Percentiles rank a stretch among this genome's conserved stretches.
Conservation (phyloP, 2,888 invertebrate species). For the Epirrita christyi region DNA sequence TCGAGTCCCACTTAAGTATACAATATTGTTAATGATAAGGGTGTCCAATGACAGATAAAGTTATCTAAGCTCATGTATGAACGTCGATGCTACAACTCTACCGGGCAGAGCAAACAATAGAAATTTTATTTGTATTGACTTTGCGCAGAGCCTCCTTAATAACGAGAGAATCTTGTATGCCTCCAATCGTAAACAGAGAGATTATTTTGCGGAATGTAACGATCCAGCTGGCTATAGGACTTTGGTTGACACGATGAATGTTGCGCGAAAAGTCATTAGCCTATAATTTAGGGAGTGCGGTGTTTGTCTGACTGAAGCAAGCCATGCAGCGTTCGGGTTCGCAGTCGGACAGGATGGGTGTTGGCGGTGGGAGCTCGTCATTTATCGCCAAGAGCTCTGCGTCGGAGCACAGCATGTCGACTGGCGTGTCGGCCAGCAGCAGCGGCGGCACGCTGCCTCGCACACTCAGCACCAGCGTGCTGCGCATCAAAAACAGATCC, state of each 20-base stretch:
- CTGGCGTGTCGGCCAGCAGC: constrained; percentile 76
- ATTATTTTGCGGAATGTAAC: constrained; percentile 40
- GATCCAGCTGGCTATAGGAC: constrained; percentile 29
- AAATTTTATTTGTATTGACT: constrained; percentile 50
- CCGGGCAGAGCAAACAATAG: constrained; percentile 39
- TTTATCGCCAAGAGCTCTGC: constrained; percentile 78
- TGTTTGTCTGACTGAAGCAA: constrained; percentile 24
- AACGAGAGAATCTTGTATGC: constrained; percentile 44
- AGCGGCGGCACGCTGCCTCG: constrained; percentile 85
- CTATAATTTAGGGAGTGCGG: constrained; percentile 4
- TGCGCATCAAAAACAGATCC: constrained; percentile 90
- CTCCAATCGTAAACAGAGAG: constrained; percentile 40
- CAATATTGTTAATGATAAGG: constrained; percentile 61
- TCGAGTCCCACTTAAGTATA: constrained; percentile 52
- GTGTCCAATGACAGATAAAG: constrained; percentile 59
- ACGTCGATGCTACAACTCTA: constrained; percentile 45
- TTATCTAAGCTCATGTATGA: constrained; percentile 57
- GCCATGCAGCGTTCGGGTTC: constrained; percentile 84
- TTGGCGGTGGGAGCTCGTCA: constrained; percentile 55
- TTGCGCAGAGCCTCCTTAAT: constrained; percentile 46
- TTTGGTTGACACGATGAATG: constrained; percentile 13
- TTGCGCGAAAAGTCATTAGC: constrained; percentile 7
- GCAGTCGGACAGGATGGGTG: constrained; percentile 82
- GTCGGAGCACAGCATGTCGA: constrained; percentile 82
- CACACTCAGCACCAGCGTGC: constrained; percentile 91